Evolutionary conservation across 2,113 vertebrate genomes (phyloP).

Genomic region (Barbus barbus): DNA sequence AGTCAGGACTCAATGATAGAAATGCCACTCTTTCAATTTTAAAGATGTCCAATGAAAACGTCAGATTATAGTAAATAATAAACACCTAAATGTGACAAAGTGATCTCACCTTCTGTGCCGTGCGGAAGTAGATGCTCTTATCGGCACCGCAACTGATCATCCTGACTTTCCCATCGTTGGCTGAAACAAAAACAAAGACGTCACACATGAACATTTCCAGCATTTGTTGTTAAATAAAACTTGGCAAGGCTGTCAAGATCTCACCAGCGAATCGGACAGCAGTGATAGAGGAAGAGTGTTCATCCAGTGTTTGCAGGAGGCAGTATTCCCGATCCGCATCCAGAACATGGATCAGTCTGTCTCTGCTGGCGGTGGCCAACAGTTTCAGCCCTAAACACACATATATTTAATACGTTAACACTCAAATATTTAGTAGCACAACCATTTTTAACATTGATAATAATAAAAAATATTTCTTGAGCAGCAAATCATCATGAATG

Average conservation of each 20-base stretch:
- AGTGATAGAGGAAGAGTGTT: slow-evolving; percentile 97
- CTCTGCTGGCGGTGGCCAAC: slow-evolving; percentile 90
- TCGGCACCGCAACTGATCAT: slow-evolving; percentile 99
- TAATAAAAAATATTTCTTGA: too few species aligned
- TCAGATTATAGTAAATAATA: not conserved
- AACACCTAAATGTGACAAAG: not conserved
- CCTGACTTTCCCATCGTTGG: slow-evolving; percentile 88
- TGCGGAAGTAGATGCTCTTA: slow-evolving; percentile 98
- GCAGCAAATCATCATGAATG: not conserved
- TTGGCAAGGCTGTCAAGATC: not conserved
- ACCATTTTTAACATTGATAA: too few species aligned
- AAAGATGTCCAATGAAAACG: not conserved
- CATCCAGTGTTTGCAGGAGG: slow-evolving; percentile 92
- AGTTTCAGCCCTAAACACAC: slow-evolving; percentile 83
- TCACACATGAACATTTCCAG: not conserved
- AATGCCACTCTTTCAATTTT: not conserved
- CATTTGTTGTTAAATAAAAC: not conserved
- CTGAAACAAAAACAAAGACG: slow-evolving; percentile 67
- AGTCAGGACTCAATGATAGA: not conserved
- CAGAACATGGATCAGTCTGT: slow-evolving; percentile 91
- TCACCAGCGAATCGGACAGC: slow-evolving; percentile 93
- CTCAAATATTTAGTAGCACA: too few species aligned
- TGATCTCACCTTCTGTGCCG: slow-evolving; percentile 86
- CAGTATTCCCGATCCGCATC: slow-evolving; percentile 87
- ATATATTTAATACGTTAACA: too few species aligned